Conservation (phyloP, 2,113 vertebrate species). For the Rynchops niger region DNA sequence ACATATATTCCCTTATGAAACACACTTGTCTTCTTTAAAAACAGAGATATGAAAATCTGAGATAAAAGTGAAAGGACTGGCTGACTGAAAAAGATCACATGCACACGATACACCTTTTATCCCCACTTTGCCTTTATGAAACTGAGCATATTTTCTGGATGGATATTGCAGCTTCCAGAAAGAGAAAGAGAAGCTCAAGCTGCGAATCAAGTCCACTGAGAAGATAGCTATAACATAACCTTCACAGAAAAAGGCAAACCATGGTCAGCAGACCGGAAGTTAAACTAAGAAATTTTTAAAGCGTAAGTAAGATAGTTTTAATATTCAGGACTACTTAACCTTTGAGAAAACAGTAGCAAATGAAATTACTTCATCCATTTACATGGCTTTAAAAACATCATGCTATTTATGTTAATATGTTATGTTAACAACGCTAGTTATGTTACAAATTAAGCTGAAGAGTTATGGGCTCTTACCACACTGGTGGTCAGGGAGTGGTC, state of each 20-base stretch:
- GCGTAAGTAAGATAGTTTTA: not conserved
- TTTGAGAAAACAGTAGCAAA: not conserved
- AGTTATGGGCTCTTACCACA: not conserved
- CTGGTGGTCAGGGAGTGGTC: not conserved
- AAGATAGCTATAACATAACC: not conserved
- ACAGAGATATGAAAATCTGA: not conserved
- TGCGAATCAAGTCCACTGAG: not conserved
- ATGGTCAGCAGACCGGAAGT: not conserved
- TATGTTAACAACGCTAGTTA: not conserved
- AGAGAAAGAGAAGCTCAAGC: not conserved
- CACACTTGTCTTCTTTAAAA: not conserved
- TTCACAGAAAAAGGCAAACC: not conserved
- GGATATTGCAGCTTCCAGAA: not conserved
- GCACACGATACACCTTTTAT: not conserved
- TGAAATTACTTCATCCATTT: not conserved
- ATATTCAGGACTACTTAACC: not conserved
- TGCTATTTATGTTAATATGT: not conserved
- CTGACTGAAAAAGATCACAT: not conserved
- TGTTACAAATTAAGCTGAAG: not conserved
- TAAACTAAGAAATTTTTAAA: not conserved
- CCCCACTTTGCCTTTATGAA: not conserved
- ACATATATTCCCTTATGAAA: not conserved
- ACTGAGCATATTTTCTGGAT: not conserved
- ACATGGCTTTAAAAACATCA: not conserved
- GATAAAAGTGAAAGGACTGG: not conserved